phyloP scores from a whole-genome alignment of 2,113 vertebrate species.

The Origma solitaria region DNA sequence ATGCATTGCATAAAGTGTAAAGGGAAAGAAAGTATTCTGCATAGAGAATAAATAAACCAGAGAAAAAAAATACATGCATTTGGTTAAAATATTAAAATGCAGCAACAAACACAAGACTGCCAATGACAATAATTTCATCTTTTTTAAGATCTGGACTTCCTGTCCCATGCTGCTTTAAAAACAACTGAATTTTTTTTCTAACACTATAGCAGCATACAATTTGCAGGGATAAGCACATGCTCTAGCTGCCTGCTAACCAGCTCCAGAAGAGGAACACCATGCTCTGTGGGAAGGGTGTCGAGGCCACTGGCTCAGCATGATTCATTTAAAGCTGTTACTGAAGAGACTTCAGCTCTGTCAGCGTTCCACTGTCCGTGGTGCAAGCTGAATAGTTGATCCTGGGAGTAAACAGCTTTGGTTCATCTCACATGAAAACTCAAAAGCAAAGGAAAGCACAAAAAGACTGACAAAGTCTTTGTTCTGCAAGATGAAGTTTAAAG shows the following conservation, averaged over 20 bases:
- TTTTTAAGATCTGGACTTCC: neutral
- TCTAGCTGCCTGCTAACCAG: neutral
- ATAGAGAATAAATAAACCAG: neutral
- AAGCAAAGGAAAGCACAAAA: neutral
- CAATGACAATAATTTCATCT: neutral
- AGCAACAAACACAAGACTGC: neutral
- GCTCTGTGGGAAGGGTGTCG: neutral
- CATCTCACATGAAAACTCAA: neutral
- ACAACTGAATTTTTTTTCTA: neutral
- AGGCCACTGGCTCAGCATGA: neutral
- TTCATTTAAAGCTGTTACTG: neutral
- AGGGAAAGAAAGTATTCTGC: neutral
- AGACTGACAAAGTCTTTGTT: neutral
- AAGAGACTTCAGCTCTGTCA: neutral
- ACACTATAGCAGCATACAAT: neutral
- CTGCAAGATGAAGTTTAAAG: neutral
- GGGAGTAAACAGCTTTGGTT: neutral
- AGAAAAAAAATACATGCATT: neutral
- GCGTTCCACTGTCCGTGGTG: accelerated
- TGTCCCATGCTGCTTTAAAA: neutral
- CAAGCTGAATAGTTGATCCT: neutral
- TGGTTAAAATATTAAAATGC: neutral
- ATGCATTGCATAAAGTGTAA: neutral
- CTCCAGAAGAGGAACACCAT: neutral
- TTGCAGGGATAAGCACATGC: neutral